Evolutionary conservation across 2,888 invertebrate genomes (phyloP).

Genomic region (Diplolepis rosae): DNA sequence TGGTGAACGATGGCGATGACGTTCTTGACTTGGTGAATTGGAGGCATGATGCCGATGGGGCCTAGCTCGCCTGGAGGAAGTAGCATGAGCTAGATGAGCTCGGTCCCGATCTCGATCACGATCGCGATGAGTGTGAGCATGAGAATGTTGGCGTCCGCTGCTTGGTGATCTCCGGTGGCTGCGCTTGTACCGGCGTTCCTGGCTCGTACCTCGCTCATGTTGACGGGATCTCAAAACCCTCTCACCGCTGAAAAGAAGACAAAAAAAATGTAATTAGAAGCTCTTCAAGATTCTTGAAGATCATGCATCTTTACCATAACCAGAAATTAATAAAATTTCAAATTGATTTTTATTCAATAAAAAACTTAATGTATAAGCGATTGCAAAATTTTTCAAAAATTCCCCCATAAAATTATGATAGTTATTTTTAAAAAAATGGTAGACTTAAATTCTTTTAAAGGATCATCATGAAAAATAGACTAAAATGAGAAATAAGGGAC

Average conservation of each 20-base stretch:
- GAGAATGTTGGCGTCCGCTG: constrained; percentile 82
- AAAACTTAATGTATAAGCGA: too few species aligned
- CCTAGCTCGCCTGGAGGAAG: constrained; percentile 63
- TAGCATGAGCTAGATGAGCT: constrained; percentile 58
- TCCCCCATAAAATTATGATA: too few species aligned
- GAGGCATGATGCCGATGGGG: constrained; percentile 65
- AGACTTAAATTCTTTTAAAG: too few species aligned
- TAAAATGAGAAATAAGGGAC: too few species aligned
- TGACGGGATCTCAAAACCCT: constrained; percentile 77
- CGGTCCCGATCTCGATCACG: constrained; percentile 64
- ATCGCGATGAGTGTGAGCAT: constrained; percentile 61
- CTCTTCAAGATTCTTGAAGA: constrained; percentile 7
- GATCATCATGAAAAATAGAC: too few species aligned
- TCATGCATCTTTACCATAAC: background rate
- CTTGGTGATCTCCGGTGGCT: constrained; percentile 89
- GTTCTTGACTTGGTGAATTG: constrained; percentile 64
- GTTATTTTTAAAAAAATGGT: too few species aligned
- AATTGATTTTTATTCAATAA: background rate
- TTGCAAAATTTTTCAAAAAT: too few species aligned
- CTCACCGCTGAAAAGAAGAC: constrained; percentile 75
- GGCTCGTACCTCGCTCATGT: constrained; percentile 85
- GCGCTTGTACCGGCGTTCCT: constrained; percentile 88
- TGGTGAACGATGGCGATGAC: constrained; percentile 66
- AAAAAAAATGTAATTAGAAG: constrained; percentile 26
- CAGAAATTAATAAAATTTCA: background rate